Conservation (phyloP, 2,113 vertebrate genomes). For the Catharus fuscescens region DNA sequence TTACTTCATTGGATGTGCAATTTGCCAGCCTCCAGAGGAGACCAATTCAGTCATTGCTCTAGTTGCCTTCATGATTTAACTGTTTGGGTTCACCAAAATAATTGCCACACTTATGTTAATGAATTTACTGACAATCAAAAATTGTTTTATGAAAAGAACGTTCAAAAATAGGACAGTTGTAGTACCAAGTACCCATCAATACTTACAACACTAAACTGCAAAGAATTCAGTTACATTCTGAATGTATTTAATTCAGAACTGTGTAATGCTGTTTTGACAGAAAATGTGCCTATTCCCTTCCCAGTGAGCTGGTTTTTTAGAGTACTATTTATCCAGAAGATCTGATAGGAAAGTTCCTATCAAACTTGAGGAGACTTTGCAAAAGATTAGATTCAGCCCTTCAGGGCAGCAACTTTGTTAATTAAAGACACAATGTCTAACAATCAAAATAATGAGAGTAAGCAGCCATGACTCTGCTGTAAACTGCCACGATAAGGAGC, state of each 20-base stretch:
- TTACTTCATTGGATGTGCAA: not conserved
- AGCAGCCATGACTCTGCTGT: not conserved
- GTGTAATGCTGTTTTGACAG: not conserved
- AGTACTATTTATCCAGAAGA: not conserved
- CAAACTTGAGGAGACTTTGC: not conserved
- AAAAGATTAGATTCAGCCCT: not conserved
- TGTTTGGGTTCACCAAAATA: not conserved
- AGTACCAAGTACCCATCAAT: not conserved
- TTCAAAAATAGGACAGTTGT: not conserved
- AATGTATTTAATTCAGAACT: not conserved
- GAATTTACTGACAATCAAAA: not conserved
- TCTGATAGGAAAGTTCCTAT: not conserved
- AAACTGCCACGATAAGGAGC: not conserved
- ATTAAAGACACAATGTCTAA: not conserved
- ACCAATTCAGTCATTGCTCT: not conserved
- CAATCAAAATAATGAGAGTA: not conserved
- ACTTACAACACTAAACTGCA: not conserved
- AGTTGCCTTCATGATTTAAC: not conserved
- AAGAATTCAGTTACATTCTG: not conserved
- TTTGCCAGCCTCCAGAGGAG: not conserved
- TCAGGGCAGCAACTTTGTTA: not conserved
- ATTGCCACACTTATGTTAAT: not conserved
- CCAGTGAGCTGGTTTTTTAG: not conserved
- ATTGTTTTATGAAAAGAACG: not conserved
- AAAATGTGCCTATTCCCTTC: not conserved